Percentiles rank a stretch among this genome's conserved stretches.
Conservation (phyloP, 2,888 invertebrate genomes). For the Watsonalla binaria region DNA sequence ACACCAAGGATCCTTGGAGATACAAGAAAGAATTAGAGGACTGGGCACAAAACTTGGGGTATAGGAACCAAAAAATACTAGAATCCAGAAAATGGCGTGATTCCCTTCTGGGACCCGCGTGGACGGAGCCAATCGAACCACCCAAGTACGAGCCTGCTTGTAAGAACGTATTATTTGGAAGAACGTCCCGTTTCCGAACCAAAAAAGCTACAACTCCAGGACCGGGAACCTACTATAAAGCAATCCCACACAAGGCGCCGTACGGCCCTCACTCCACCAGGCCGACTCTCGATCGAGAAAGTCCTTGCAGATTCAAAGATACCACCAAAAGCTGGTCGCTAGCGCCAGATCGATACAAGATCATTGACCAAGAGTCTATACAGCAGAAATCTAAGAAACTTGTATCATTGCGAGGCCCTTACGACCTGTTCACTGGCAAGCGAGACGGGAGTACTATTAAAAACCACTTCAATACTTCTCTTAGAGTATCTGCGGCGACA, state of each 20-base stretch:
- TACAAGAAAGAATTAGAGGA: constrained; percentile 60
- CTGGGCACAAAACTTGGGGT: constrained; percentile 63
- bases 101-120: constrained; percentile 56
- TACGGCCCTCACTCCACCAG: constrained; percentile 53
- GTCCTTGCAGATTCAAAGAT: constrained; percentile 58
- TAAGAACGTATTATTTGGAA: constrained; percentile 55
- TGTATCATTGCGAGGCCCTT: constrained; percentile 59
- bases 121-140: constrained; percentile 38
- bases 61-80: constrained; percentile 56
- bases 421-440: constrained; percentile 69
- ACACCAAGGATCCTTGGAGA: constrained; percentile 54
- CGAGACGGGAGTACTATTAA: constrained; percentile 71
- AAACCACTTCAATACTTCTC: constrained; percentile 66
- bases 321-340: constrained; percentile 45
- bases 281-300: constrained; percentile 54
- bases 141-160: constrained; percentile 40
- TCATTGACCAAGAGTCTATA: constrained; percentile 52
- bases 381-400: constrained; percentile 55
- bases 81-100: constrained; percentile 37
- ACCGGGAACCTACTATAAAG: constrained; percentile 58
- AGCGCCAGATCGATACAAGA: constrained; percentile 58
- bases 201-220: constrained; percentile 36
- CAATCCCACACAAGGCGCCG: constrained; percentile 45
- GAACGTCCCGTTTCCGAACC: constrained; percentile 37
- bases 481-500: constrained; percentile 41